Conservation (phyloP, 92 coral and sea anemone species). For the Porites evermanni region DNA sequence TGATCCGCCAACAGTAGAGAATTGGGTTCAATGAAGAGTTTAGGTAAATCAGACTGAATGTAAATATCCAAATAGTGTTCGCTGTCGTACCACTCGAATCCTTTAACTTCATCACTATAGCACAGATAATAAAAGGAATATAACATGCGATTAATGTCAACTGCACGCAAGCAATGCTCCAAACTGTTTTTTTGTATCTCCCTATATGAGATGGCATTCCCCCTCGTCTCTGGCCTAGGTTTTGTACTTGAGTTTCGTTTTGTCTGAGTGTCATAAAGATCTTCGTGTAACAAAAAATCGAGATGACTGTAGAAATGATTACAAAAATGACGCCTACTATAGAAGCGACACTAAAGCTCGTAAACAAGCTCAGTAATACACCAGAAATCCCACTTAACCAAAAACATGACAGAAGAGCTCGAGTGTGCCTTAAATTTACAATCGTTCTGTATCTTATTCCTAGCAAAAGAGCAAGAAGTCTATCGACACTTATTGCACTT, state of each 20-base stretch:
- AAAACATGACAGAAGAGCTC: background rate
- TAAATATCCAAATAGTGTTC: background rate
- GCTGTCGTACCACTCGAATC: background rate
- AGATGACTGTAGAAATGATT: background rate
- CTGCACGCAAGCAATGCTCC: background rate
- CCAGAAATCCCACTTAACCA: background rate
- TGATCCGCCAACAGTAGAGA: background rate
- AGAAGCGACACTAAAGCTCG: background rate
- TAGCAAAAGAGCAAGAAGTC: constrained; percentile 19
- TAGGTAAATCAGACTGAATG: background rate
- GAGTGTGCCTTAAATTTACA: constrained; percentile 11
- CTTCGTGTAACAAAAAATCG: background rate
- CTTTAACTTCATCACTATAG: too few species aligned
- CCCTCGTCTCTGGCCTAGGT: background rate
- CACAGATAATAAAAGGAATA: background rate
- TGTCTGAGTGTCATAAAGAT: background rate
- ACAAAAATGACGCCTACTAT: background rate
- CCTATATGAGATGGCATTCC: background rate
- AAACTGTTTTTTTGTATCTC: background rate
- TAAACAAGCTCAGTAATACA: background rate
- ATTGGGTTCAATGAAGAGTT: background rate
- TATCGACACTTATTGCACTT: constrained; percentile 20
- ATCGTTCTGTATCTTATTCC: constrained; percentile 6
- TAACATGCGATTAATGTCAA: background rate
- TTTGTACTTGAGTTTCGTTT: background rate